Evolutionary conservation across 2,113 vertebrate genomes (phyloP), one percentile per base, ranked within the genome.

Genomic region (Sakesphorus luctuosus): DNA sequence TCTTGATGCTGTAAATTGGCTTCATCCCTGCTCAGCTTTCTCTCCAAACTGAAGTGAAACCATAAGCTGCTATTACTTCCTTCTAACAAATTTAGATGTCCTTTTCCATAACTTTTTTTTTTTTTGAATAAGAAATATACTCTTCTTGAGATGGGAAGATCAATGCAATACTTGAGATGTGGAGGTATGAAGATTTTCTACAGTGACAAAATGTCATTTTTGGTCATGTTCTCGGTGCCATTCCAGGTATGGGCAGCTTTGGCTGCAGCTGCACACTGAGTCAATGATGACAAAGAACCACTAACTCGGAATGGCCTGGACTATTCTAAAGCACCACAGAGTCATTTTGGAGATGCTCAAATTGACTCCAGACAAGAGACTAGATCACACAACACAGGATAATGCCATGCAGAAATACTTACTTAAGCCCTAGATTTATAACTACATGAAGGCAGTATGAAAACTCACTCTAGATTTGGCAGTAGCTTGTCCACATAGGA

Each of bases 41-140:
- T 74, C n/a, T 83, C 63, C 47, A 84, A 88, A 84, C 19, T 66
- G 12, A 88, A 77, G 25, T 43, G 55, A 95, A 59, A 78, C 36
- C 19, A 43, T 38, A 75, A 63, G 35, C 19, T 87, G 24, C 35
- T 74, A 7, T 66, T 62, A 73, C 23, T 50, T 47, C 33, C 31
- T 44, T 17, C 2, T 36, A 62, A 58, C n/a, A 81, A 61, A 28
- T 86, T 77, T 31, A 50, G n/a, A 25, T n/a, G 52, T n/a, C 3
- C 7, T 69, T 92, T 65, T 47, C 13, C 4, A 13, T 47, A 26
- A 3, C 9, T 74, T 53, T 31, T 33, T 33, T 13, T 15, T 12
- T 7, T 18, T 15, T 50, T 49, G 11, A 0, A 52, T n/a, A 44
- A 26, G 80, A 62, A 11, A 6, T 9, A n/a, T 0, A 1, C 5